phyloP scores from a whole-genome alignment of 2,888 invertebrate species.

The Caenorhabditis becei region DNA sequence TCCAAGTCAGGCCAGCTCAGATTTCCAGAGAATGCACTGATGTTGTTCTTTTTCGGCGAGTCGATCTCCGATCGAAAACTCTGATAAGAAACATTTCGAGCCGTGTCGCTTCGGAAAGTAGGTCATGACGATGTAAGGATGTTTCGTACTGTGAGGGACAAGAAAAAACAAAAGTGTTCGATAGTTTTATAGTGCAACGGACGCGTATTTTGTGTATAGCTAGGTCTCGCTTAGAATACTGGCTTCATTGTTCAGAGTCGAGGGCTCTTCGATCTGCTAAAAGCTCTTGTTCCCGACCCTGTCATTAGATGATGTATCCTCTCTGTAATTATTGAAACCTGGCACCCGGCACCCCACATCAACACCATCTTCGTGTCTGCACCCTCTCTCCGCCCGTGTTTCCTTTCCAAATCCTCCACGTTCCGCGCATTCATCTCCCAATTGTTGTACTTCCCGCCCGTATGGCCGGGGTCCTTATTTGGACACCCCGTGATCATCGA shows the following conservation, averaged over 20 bases:
- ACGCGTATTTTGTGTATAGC: no score
- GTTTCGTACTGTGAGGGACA: no score
- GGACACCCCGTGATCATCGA: constrained; percentile 21
- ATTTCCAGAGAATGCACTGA: background rate
- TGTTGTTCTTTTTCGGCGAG: no score
- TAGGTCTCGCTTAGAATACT: no score
- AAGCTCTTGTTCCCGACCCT: background rate
- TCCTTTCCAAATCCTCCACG: background rate
- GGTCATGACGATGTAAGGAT: background rate
- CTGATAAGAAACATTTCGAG: background rate
- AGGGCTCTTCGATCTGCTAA: no score
- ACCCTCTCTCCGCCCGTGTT: background rate
- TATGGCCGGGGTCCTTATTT: constrained; percentile 39
- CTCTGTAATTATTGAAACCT: constrained; percentile 3
- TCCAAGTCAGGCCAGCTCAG: background rate
- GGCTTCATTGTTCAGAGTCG: no score
- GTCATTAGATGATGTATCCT: background rate
- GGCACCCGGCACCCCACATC: constrained; percentile 5
- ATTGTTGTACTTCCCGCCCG: constrained; percentile 14
- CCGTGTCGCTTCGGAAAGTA: background rate
- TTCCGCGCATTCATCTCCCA: constrained; percentile 3
- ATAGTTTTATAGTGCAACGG: no score
- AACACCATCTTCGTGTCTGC: constrained; percentile 5
- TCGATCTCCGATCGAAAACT: background rate
- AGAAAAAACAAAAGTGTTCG: no score